phyloP scores from a whole-genome alignment of 2,797 vertebrate genomes.

The Nannoperca obscura region DNA sequence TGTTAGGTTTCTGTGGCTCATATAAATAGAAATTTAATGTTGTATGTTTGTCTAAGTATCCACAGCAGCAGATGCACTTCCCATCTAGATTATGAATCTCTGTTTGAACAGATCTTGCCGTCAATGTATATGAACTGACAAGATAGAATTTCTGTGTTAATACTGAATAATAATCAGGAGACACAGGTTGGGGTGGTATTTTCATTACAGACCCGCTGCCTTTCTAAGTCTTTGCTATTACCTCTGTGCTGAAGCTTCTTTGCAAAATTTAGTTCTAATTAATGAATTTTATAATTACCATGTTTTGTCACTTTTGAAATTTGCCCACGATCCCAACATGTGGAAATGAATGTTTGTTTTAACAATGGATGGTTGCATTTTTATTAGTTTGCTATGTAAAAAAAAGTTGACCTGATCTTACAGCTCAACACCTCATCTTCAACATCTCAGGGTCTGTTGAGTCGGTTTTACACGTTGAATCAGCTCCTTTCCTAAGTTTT shows the following conservation, averaged over 20 bases:
- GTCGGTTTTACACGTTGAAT: constrained; percentile 46
- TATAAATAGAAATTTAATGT: constrained; percentile 92
- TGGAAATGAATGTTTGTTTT: constrained; percentile 1
- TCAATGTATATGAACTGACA: constrained; percentile 83
- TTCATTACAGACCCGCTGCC: constrained; percentile 67
- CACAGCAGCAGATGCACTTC: constrained; percentile 84
- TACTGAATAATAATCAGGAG: constrained; percentile 77
- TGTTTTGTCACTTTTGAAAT: neutral
- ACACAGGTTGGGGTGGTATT: constrained; percentile 59
- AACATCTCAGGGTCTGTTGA: constrained; percentile 29
- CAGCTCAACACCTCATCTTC: constrained; percentile 17
- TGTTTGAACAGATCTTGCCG: constrained; percentile 84
- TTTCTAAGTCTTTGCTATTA: constrained; percentile 44
- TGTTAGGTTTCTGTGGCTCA: constrained; percentile 79
- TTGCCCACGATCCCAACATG: neutral
- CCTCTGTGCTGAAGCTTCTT: constrained; percentile 34
- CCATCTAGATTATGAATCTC: constrained; percentile 85
- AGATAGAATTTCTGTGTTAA: constrained; percentile 69
- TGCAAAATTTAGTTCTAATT: constrained; percentile 47
- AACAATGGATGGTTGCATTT: neutral
- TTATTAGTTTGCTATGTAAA: constrained; percentile 1
- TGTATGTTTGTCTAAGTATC: constrained; percentile 88
- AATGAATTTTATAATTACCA: constrained; percentile 34
- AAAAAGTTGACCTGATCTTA: constrained; percentile 12
- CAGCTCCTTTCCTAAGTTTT: constrained; percentile 50